phyloP scores from a whole-genome alignment of 1,140 invertebrate species.

The Achroia grisella region DNA sequence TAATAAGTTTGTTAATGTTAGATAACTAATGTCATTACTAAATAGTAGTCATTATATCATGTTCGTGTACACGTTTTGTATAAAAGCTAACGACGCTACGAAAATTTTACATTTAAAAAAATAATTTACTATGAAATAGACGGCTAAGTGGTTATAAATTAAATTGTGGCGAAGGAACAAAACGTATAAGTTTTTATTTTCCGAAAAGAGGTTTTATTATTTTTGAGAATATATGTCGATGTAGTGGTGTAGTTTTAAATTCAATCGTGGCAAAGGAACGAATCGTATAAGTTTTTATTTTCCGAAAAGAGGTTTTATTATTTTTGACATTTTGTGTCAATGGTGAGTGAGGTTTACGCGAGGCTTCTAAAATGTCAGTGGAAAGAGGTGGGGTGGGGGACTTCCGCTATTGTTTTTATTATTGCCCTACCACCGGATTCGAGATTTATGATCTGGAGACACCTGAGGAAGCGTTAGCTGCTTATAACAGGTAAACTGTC shows the following conservation, averaged over 20 bases:
- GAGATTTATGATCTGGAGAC: conserved; percentile 58
- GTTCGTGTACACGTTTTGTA: no score
- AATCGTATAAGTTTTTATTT: no score
- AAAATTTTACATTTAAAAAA: no score
- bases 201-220: background rate
- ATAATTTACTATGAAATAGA: no score
- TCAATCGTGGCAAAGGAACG: no score
- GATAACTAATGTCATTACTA: conserved; percentile 5
- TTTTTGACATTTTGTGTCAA: conserved; percentile 9
- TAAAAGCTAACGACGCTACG: no score
- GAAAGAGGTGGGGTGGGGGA: conserved; percentile 35
- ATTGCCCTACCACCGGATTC: conserved; percentile 44
- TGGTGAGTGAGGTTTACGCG: conserved; percentile 11
- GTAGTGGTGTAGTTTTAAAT: no score
- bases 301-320: background rate
- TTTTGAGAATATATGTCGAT: conserved; percentile 10
- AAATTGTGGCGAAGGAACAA: no score
- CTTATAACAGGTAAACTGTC: no score
- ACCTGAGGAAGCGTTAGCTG: conserved; percentile 15
- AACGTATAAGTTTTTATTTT: no score
- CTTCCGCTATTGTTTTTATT: conserved; percentile 51
- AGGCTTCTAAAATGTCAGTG: conserved; percentile 24
- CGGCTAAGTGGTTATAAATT: no score
- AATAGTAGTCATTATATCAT: background rate
- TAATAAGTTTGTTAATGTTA: background rate